Evolutionary conservation across 2,888 invertebrate species (phyloP).

Genomic region (Neoascia interrupta): DNA sequence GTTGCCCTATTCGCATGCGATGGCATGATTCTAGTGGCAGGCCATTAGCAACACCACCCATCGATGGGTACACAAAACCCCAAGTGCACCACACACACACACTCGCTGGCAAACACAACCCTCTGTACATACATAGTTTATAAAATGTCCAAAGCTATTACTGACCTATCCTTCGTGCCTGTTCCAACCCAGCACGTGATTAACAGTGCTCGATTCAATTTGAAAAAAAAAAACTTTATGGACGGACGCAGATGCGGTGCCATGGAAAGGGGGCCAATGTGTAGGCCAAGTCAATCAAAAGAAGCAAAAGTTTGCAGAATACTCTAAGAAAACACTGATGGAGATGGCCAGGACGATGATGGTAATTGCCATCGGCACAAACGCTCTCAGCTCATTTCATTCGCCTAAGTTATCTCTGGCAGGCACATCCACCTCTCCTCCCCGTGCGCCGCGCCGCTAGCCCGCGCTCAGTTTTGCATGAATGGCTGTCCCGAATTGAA

Average conservation of each 20-base stretch:
- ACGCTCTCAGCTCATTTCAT: constrained; percentile 59
- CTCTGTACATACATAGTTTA: neutral
- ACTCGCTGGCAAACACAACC: constrained; percentile 1
- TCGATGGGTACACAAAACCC: no score
- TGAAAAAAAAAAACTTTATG: constrained; percentile 7
- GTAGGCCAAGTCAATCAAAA: constrained; percentile 51
- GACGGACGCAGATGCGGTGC: neutral
- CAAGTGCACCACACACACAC: neutral
- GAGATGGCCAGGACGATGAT: constrained; percentile 40
- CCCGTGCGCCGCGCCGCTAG: neutral
- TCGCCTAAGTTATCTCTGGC: constrained; percentile 45
- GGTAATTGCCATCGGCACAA: constrained; percentile 62
- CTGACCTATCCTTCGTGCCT: constrained; percentile 44
- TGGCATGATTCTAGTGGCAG: neutral
- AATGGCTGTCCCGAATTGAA: constrained; percentile 49
- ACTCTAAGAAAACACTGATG: constrained; percentile 42
- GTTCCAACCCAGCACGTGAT: constrained; percentile 33
- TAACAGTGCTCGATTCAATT: constrained; percentile 40
- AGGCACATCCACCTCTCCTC: neutral
- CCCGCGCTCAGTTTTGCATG: constrained; percentile 23
- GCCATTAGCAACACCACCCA: constrained; percentile 14
- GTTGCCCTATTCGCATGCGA: neutral
- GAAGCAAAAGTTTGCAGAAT: constrained; percentile 26
- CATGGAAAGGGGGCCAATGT: neutral
- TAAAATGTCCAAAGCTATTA: constrained; percentile 28